phyloP scores from a whole-genome alignment of 1,140 invertebrate species.

The Bombus superbus region DNA sequence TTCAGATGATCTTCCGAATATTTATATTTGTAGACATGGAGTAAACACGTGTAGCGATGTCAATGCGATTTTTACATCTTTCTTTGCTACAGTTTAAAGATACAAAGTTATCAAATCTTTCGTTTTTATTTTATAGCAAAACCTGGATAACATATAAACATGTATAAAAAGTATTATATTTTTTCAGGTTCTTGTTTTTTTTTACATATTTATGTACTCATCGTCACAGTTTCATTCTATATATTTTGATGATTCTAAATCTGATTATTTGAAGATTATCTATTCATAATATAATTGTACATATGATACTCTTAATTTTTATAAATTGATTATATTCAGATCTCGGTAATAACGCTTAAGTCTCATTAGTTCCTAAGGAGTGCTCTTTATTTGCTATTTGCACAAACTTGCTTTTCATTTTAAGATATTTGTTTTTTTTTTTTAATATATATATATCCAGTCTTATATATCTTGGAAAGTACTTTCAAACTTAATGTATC shows the following conservation, averaged over 20 bases:
- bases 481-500: slow-evolving; percentile 2
- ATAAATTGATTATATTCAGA: slow-evolving; percentile 54
- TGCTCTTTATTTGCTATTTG: slow-evolving; percentile 61
- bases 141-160: neutral
- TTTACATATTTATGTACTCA: too few species aligned
- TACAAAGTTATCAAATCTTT: neutral
- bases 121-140: neutral
- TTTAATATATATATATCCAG: neutral
- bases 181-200: neutral
- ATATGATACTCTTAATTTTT: slow-evolving; percentile 54
- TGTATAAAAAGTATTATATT: neutral
- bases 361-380: slow-evolving; percentile 68
- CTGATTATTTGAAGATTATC: slow-evolving; percentile 23
- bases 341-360: slow-evolving; percentile 65
- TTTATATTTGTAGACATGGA: neutral
- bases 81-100: neutral
- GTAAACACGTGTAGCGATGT: neutral
- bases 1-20: slow-evolving; percentile 33
- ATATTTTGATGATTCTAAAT: neutral
- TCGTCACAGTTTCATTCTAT: neutral
- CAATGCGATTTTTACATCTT: neutral
- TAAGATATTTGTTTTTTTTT: slow-evolving; percentile 18
- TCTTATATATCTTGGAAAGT: slow-evolving; percentile 4
- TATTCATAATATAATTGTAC: slow-evolving; percentile 55
- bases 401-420: slow-evolving; percentile 69